phyloP scores from a whole-genome alignment of 2,888 invertebrate genomes.

The Ormyrus labotus region DNA sequence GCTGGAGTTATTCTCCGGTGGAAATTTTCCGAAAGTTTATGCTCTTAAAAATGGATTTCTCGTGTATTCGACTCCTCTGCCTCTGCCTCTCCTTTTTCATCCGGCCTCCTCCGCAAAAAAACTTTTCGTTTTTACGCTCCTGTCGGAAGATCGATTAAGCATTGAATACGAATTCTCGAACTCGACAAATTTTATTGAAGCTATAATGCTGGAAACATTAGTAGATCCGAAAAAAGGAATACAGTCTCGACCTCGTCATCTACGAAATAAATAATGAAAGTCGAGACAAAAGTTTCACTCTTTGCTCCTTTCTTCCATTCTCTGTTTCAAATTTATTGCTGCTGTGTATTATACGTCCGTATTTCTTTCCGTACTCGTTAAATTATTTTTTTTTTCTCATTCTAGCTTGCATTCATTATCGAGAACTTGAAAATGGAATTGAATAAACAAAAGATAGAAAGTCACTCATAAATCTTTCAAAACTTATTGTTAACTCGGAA shows the following conservation, averaged over 20 bases:
- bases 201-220: neutral
- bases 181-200: conserved; percentile 24
- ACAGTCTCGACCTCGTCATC: neutral
- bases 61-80: conserved; percentile 17
- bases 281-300: conserved; percentile 16
- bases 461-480: conserved; percentile 10
- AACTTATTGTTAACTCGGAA: too few species aligned
- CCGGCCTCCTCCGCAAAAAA: neutral
- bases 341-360: too few species aligned
- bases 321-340: too few species aligned
- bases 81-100: neutral
- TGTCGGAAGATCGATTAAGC: conserved; percentile 44
- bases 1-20: conserved; percentile 6
- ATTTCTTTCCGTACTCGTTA: too few species aligned
- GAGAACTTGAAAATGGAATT: conserved; percentile 59
- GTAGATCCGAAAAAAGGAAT: neutral
- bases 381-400: too few species aligned
- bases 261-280: conserved; percentile 12
- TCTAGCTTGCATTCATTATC: neutral
- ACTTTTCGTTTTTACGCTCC: conserved; percentile 44
- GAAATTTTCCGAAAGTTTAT: conserved; percentile 41
- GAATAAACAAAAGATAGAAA: conserved; percentile 13
- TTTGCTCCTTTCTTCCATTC: too few species aligned
- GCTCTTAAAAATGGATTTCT: conserved; percentile 50
- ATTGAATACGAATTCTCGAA: conserved; percentile 36